phyloP scores from a whole-genome alignment of 1,140 invertebrate genomes.

The Thereuonema tuberculata region DNA sequence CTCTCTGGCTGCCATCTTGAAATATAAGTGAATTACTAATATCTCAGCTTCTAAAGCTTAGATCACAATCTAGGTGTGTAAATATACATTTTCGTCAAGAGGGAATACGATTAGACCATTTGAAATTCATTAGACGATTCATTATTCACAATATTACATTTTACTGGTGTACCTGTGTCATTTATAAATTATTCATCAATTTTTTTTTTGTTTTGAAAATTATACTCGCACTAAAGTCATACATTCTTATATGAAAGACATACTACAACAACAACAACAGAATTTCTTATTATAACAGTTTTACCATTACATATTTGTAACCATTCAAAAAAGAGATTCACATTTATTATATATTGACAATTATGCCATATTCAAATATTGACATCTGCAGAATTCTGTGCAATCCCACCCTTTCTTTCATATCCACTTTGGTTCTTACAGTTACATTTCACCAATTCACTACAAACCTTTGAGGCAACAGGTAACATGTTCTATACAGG shows the following conservation, averaged over 20 bases:
- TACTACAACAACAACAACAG: neutral
- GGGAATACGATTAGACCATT: neutral
- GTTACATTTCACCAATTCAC: neutral
- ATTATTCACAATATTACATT: neutral
- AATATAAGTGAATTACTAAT: neutral
- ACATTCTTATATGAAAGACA: no score
- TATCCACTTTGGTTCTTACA: no score
- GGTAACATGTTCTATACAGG: neutral
- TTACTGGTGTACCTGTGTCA: neutral
- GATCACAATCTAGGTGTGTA: neutral
- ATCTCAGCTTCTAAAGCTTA: neutral
- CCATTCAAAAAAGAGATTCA: neutral
- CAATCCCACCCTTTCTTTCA: neutral
- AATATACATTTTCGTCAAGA: neutral
- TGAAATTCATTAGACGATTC: neutral
- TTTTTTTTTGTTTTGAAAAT: neutral
- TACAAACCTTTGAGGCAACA: neutral
- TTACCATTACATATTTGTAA: neutral
- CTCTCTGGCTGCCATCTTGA: no score
- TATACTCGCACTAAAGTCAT: neutral
- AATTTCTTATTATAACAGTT: neutral
- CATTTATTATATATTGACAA: neutral
- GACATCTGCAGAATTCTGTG: neutral
- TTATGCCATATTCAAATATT: neutral
- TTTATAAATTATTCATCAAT: neutral